A percentile compares a stretch with the other conserved stretches of the same genome.
Conservation (phyloP, 2,113 vertebrate species). For the Microcebus lehilahytsara region DNA sequence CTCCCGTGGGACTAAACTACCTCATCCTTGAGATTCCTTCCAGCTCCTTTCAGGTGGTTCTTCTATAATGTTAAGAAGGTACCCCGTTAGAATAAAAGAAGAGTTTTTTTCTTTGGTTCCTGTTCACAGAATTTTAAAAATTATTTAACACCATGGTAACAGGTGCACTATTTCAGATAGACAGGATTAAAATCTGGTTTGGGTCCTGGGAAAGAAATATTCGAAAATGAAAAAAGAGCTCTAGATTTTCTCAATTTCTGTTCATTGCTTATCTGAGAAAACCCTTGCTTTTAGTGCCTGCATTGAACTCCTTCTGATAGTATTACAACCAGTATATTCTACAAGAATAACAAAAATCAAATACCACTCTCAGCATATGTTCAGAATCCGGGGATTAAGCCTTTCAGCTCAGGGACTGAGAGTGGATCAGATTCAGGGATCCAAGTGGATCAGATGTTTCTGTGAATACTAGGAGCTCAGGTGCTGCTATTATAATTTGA, state of each 20-base stretch:
- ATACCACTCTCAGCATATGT: background rate
- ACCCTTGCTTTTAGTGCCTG: background rate
- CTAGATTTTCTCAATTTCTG: background rate
- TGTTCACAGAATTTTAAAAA: conserved; percentile 18
- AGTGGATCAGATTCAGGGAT: background rate
- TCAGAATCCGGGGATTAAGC: background rate
- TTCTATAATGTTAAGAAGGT: background rate
- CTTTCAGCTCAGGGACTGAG: background rate
- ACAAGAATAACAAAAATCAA: background rate
- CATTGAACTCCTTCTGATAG: background rate
- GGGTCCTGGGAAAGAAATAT: conserved; percentile 18
- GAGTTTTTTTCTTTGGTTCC: background rate
- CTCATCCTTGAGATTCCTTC: background rate
- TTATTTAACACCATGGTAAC: conserved; percentile 7
- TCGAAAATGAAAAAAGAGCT: background rate
- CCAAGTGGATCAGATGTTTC: background rate
- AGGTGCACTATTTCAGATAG: conserved; percentile 8
- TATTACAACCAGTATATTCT: background rate
- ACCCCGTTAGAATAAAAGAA: background rate
- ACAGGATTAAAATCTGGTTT: conserved; percentile 38
- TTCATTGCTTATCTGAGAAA: background rate
- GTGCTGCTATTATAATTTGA: background rate
- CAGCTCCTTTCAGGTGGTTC: background rate
- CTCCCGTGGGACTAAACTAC: background rate
- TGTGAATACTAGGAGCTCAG: background rate